These are phyloP conservation scores for Ciona savignyi DNA, from an alignment of 23 tunicate species.

Conservation along the genomic window DNA sequence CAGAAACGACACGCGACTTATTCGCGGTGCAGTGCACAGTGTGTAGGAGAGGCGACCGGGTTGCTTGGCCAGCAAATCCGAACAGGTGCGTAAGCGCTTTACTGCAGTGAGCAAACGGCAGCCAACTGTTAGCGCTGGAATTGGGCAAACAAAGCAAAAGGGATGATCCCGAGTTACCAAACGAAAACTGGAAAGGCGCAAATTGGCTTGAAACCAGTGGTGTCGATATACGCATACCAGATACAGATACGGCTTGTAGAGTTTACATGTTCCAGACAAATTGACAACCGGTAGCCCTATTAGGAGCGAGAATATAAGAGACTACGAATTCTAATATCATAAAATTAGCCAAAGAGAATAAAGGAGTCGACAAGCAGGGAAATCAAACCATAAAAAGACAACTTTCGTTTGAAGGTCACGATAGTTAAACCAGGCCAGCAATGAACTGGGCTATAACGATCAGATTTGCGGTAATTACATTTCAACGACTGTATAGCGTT, in stretches of 20 bases:
- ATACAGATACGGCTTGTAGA: too few species aligned
- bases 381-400: background rate
- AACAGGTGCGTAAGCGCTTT: background rate
- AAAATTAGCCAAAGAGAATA: too few species aligned
- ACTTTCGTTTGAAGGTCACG: background rate
- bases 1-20: too few species aligned
- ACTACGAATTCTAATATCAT: too few species aligned
- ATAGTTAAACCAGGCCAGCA: background rate
- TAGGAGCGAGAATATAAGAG: too few species aligned
- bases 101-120: background rate
- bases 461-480: background rate
- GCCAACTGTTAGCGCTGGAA: constrained; percentile 1
- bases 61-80: too few species aligned
- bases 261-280: too few species aligned
- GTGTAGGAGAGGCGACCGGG: too few species aligned
- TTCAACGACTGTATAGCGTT: background rate
- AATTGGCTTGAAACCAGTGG: background rate
- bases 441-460: background rate
- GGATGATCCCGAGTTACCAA: background rate
- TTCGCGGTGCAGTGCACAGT: too few species aligned
- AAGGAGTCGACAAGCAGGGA: too few species aligned
- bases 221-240: too few species aligned
- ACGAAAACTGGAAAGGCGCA: background rate
- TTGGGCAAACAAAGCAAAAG: background rate
- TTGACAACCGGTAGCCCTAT: too few species aligned